Evolutionary conservation across 2,797 vertebrate species (phyloP), one percentile per base, ranked within the genome.

Genomic region (Choloepus didactylus): DNA sequence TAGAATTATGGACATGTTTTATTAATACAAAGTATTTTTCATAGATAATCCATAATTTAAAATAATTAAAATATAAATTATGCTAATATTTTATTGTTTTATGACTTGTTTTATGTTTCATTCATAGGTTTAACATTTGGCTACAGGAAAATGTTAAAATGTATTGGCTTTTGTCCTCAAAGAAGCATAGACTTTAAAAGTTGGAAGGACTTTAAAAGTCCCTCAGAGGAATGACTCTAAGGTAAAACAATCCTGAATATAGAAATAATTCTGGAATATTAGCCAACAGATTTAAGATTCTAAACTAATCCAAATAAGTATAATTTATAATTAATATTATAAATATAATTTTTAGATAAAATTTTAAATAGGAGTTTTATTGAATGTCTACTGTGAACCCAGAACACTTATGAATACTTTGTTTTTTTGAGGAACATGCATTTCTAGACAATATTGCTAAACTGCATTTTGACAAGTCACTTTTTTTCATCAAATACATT

Each of bases 221-320:
- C 49, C 44, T 88, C 70, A 70, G 38, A 91, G 73, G 73, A 83
- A 79, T 76, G 46, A 56, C 21, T 54, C 49, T 69, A 93, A 64
- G 0, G 14, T 87, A 69, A 72, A 31, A 60, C 27, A 76, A 6
- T 38, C 21, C 85, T 56, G 75, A 86, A 67, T 44, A 69, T 44
- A 46, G 41, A 2, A 69, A 76, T 82, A 29, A 56, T 82, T 82
- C 72, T 70, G n/a, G 59, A 94, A 94, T 79, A 87, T 7, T 83
- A 77, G n/a, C 11, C 15, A 77, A 77, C 6, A 70, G 31, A 87
- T 56, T 83, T 59, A n/a, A 56, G 27, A 77, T 82, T 91, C 64
- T 56, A 46, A 83, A 54, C 54, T 75, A 95, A 79, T 87, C 38
- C 44, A 82, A 66, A 15, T 70, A 77, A 67, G 56, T 56, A 8